A percentile compares a stretch with the other conserved stretches of the same genome.
Evolutionary conservation across 1,140 invertebrate species (phyloP).

Genomic region (Anastrepha ludens): DNA sequence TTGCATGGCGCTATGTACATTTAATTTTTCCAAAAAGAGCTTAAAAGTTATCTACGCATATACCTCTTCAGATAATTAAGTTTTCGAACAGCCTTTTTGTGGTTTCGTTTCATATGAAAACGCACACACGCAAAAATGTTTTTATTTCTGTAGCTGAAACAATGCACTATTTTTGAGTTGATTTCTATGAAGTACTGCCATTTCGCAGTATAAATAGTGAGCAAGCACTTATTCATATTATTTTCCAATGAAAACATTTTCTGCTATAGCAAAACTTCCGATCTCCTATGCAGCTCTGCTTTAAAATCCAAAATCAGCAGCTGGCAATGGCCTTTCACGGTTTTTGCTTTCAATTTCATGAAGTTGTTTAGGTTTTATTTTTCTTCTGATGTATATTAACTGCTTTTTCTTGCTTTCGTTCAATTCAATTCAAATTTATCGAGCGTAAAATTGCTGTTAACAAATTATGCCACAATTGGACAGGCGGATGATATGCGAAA

Average conservation of each 20-base stretch:
- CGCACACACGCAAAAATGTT: no score
- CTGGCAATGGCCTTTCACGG: not conserved
- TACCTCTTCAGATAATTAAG: no score
- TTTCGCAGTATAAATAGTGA: no score
- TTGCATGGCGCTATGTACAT: no score
- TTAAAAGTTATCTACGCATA: not conserved
- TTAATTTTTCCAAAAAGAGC: not conserved
- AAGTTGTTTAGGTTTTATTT: not conserved
- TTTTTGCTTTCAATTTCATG: not conserved
- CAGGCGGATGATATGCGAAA: constrained; percentile 14
- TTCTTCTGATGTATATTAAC: not conserved
- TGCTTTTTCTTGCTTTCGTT: not conserved
- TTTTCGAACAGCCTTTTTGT: no score
- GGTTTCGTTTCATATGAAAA: no score
- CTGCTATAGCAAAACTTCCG: no score
- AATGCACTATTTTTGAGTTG: no score
- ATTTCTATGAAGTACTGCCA: no score
- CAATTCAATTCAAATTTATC: constrained; percentile 32
- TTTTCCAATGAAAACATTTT: no score
- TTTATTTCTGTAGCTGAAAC: no score
- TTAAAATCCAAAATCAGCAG: not conserved
- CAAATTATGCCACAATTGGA: constrained; percentile 41
- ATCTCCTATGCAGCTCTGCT: not conserved
- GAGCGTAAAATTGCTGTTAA: constrained; percentile 45
- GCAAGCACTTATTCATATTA: no score